phyloP scores from a whole-genome alignment of 2,888 invertebrate genomes.

The Drosophila paranaensis region DNA sequence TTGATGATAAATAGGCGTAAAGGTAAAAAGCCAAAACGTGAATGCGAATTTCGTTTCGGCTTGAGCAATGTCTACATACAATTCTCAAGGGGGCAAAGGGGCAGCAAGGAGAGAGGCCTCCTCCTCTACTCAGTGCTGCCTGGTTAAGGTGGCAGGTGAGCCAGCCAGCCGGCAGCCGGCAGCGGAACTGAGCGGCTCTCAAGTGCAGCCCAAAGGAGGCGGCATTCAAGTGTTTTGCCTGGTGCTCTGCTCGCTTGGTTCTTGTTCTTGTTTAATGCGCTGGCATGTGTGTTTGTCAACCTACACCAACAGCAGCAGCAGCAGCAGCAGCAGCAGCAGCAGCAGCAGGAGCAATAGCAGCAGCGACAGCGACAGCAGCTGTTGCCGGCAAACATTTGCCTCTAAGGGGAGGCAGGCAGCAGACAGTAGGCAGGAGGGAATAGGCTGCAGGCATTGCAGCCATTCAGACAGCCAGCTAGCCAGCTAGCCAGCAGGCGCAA shows the following conservation, averaged over 20 bases:
- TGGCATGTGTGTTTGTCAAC: slow-evolving; percentile 80
- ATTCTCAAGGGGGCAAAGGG: slow-evolving; percentile 26
- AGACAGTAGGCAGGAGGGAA: slow-evolving; percentile 23
- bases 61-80: slow-evolving; percentile 54
- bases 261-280: slow-evolving; percentile 68
- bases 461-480: slow-evolving; percentile 28
- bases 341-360: slow-evolving; percentile 47
- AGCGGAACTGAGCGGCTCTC: slow-evolving; percentile 64
- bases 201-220: slow-evolving; percentile 65
- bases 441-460: slow-evolving; percentile 28
- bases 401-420: slow-evolving; percentile 16
- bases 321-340: slow-evolving; percentile 24
- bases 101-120: background rate
- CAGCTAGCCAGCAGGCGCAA: slow-evolving; percentile 54
- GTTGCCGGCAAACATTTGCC: slow-evolving; percentile 74
- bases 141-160: slow-evolving; percentile 51
- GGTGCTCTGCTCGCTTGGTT: slow-evolving; percentile 39
- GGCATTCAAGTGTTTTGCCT: slow-evolving; percentile 63
- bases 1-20: slow-evolving; percentile 79
- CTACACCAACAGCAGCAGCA: slow-evolving; percentile 61
- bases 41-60: slow-evolving; percentile 72
- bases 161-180: slow-evolving; percentile 21
- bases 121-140: slow-evolving; percentile 32
- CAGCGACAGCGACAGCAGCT: slow-evolving; percentile 51
- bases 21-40: slow-evolving; percentile 79